Base-by-base conservation (phyloP, 2,113 vertebrate genomes). In the Psittacara wagleri region DNA sequence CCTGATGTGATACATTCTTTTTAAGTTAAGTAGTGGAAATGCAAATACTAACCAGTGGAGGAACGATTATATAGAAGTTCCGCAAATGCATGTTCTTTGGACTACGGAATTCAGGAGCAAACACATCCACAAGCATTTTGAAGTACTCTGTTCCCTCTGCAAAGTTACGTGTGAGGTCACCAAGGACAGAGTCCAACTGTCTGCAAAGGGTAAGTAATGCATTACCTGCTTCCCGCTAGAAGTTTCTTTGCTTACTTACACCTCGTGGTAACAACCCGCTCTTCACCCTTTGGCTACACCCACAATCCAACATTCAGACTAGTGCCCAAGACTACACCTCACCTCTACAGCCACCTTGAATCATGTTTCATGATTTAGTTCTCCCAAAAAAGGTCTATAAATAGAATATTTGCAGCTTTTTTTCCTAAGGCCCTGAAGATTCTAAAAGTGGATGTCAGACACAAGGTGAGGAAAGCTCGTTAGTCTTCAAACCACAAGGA, bases 81-180 rank as follows among this genome's bases (percentile, higher is more conserved):
- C 99, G 97, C 86, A 99, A 94, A 86, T 99, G 99, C 98, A 99
- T 99, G 27, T 99, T 99, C 97, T 99, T 99, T 11, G 98, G 93
- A 46, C 99, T 99, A 91, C 99, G 99, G 94, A 99, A 99, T 90
- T 99, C 99, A 0, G 99, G 98, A 27, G 99, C 98, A 92, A 99
- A 99, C 63, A 99, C 99, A 9, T 98, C 99, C 89, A 99, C 99
- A 41, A 99, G 98, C 99, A 99, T 99, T 95, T 99, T 99, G 97
- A 99, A 99, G 94, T 99, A 99, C 86, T 99, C 99, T 0, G 99
- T 99, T 48, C 99, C 99, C 92, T 99, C 99, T 1, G 99, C 99
- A 74, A 99, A 99, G 97, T 99, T 99, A 63, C 98, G 98, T 4
- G 99, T 99, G 81, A 99, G 98, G 95, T 99, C 99, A 64, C 98